These are phyloP conservation scores for Collichthys lucidus DNA, from an alignment of 2,113 vertebrate species.

Conservation along the genomic window DNA sequence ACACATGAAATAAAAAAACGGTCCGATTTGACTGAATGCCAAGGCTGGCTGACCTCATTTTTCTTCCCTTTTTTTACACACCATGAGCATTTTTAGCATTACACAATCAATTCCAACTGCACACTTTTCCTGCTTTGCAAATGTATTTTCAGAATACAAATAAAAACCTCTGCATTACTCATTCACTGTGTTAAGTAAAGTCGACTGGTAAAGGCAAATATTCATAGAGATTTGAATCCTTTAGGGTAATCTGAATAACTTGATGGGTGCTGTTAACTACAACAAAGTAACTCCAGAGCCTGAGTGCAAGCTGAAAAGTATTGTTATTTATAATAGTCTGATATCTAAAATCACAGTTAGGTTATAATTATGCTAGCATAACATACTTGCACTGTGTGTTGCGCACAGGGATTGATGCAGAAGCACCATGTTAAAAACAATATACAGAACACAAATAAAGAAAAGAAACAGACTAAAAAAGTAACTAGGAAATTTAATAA, in stretches of 20 bases:
- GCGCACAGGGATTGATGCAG: background rate
- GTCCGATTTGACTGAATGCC: slow-evolving; percentile 52
- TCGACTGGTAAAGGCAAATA: background rate
- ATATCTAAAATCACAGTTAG: background rate
- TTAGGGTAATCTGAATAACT: background rate
- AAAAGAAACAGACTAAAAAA: background rate
- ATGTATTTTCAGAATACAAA: background rate
- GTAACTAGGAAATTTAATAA: too few relatives aligned
- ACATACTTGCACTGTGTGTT: too few relatives aligned
- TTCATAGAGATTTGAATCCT: background rate
- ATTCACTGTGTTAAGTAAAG: background rate
- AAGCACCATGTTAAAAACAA: background rate
- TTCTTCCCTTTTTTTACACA: background rate
- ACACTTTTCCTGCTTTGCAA: background rate
- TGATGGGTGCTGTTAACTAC: background rate
- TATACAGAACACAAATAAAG: background rate
- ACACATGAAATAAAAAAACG: slow-evolving; percentile 69
- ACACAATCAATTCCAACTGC: background rate
- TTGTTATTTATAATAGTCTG: background rate
- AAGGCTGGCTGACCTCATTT: slow-evolving; percentile 14
- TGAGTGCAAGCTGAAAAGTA: background rate
- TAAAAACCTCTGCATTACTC: background rate
- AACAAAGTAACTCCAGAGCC: background rate
- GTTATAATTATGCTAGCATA: background rate
- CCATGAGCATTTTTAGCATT: slow-evolving; percentile 22